A percentile compares a stretch with the other conserved stretches of the same genome.
Evolutionary conservation across 2,113 vertebrate genomes (phyloP).

Genomic region (Miniopterus natalensis): DNA sequence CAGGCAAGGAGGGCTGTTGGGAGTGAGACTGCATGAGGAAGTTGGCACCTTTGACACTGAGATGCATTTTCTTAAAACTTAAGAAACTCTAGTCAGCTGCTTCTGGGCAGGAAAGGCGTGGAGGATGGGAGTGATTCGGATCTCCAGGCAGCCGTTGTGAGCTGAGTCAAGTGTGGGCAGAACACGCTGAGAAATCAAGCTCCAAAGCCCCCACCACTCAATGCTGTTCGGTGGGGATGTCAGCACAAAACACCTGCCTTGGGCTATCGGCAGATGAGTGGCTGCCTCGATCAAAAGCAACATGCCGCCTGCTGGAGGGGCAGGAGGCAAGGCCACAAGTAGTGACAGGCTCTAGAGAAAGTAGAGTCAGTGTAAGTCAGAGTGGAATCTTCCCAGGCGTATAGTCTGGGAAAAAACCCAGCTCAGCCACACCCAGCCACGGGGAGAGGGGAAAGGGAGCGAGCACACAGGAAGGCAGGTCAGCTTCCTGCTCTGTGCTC

Average conservation of each 20-base stretch:
- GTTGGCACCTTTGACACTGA: background rate
- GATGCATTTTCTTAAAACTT: background rate
- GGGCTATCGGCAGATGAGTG: background rate
- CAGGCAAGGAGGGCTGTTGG: background rate
- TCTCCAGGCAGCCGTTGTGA: background rate
- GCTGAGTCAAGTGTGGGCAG: background rate
- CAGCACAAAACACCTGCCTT: background rate
- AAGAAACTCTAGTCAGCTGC: background rate
- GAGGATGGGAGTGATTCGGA: accelerated
- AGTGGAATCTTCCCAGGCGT: background rate
- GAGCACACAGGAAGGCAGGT: background rate
- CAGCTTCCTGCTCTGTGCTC: background rate
- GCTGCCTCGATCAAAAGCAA: background rate
- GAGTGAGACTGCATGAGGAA: background rate
- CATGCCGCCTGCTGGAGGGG: background rate
- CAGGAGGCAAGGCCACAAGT: background rate
- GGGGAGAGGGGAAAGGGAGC: background rate
- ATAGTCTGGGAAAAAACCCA: background rate
- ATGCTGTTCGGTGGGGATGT: accelerated
- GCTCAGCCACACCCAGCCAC: background rate
- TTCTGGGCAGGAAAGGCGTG: background rate
- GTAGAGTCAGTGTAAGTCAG: background rate
- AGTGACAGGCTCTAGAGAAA: background rate
- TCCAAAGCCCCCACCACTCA: background rate
- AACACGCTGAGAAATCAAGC: accelerated